Evolutionary conservation across 1,140 invertebrate species (phyloP).

Genomic region (Platorchestia sp.): DNA sequence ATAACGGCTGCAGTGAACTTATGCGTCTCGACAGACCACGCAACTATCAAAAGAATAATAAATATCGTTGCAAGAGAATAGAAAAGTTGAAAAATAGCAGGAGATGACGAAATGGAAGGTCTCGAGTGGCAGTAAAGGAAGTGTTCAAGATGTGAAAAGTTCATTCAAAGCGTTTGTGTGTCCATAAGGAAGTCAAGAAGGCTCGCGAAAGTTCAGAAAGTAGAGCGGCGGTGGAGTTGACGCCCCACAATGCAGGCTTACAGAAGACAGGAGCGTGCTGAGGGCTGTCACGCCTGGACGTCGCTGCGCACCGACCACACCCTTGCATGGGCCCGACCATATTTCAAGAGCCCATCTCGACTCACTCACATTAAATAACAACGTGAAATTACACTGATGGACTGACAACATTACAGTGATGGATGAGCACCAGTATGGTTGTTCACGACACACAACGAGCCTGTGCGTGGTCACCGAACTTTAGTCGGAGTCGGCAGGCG

Average conservation of each 20-base stretch:
- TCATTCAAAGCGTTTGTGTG: background rate
- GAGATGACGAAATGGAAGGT: background rate
- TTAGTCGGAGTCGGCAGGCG: background rate
- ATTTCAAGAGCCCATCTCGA: background rate
- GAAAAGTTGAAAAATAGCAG: background rate
- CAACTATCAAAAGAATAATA: background rate
- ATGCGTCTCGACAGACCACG: background rate
- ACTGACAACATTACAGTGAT: constrained; percentile 8
- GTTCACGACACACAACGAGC: background rate
- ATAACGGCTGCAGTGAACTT: background rate
- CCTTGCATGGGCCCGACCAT: background rate
- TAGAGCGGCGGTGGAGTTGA: background rate
- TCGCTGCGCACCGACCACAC: background rate
- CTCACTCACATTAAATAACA: background rate
- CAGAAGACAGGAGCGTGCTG: background rate
- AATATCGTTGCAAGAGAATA: background rate
- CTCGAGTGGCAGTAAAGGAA: background rate
- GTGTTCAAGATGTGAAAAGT: background rate
- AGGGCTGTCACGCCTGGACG: background rate
- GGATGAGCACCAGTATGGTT: background rate
- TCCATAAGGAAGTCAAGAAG: background rate
- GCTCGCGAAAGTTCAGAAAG: background rate
- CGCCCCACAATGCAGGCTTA: background rate
- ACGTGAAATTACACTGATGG: background rate
- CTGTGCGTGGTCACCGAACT: background rate